Conservation (phyloP, 2,888 invertebrate species). For the Synanthedon andrenaeformis region DNA sequence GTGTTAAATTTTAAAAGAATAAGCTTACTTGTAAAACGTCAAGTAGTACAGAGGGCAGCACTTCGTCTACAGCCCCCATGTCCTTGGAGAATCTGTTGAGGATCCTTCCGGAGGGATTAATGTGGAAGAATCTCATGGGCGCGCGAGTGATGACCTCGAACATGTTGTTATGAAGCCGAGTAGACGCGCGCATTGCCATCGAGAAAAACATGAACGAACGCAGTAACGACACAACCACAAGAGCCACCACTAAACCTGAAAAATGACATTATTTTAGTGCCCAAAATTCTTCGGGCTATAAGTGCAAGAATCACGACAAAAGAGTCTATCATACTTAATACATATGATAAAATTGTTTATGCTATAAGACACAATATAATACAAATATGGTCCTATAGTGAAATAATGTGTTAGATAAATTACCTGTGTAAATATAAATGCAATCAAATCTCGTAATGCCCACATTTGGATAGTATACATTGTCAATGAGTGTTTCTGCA, state of each 20-base stretch:
- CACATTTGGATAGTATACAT: constrained; percentile 19
- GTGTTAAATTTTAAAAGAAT: too few species aligned
- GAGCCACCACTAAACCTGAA: constrained; percentile 58
- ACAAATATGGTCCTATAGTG: too few species aligned
- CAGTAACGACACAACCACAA: constrained; percentile 58
- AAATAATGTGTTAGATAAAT: too few species aligned
- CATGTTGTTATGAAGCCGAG: constrained; percentile 84
- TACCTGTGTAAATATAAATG: constrained; percentile 61
- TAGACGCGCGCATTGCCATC: constrained; percentile 80
- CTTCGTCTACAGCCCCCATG: constrained; percentile 79
- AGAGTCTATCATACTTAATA: too few species aligned
- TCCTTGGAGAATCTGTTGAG: constrained; percentile 93
- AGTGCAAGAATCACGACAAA: too few species aligned
- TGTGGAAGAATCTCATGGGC: constrained; percentile 89
- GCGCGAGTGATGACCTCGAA: constrained; percentile 84
- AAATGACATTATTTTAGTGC: constrained; percentile 6
- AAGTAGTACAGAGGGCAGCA: constrained; percentile 72
- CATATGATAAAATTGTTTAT: too few species aligned
- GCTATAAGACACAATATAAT: too few species aligned
- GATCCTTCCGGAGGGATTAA: constrained; percentile 85
- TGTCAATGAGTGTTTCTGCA: constrained; percentile 20
- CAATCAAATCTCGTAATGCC: constrained; percentile 46
- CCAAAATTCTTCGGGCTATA: constrained; percentile 23
- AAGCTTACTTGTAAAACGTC: constrained; percentile 69
- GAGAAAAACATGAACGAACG: constrained; percentile 73